Percentiles rank a stretch among this genome's conserved stretches.
These are phyloP conservation scores for Florisuga fusca DNA, from an alignment of 2,797 vertebrate genomes.

Conservation along the genomic window DNA sequence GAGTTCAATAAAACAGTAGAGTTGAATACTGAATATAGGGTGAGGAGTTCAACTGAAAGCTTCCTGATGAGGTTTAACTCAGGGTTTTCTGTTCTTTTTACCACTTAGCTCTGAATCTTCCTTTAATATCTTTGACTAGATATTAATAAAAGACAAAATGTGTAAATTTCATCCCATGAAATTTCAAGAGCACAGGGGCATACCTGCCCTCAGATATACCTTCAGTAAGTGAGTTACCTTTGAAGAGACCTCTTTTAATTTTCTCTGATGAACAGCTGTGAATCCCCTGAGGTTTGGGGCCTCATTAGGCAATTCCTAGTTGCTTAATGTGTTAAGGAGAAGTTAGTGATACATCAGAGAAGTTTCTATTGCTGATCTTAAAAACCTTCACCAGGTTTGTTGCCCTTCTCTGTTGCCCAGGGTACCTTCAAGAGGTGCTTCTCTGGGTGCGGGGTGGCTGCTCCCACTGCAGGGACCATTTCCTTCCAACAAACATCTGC, in stretches of 20 bases:
- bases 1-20: background rate
- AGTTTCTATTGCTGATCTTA: background rate
- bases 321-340: background rate
- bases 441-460: background rate
- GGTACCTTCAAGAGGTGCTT: background rate
- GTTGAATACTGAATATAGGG: background rate
- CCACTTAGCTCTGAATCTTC: background rate
- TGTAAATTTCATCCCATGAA: background rate
- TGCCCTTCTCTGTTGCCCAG: background rate
- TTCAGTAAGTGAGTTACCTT: background rate
- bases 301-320: background rate
- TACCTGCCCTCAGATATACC: background rate
- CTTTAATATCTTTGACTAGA: background rate
- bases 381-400: background rate
- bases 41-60: background rate
- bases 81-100: background rate
- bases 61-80: background rate
- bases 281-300: background rate
- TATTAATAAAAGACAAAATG: background rate
- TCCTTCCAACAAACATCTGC: background rate
- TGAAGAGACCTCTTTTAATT: background rate
- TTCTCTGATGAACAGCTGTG: background rate
- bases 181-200: rapidly evolving
- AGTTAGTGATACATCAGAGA: background rate
- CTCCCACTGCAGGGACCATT: background rate